A percentile compares a stretch with the other conserved stretches of the same genome.
Conservation (phyloP, 2,888 invertebrate species). For the Sphecodes monilicornis region DNA sequence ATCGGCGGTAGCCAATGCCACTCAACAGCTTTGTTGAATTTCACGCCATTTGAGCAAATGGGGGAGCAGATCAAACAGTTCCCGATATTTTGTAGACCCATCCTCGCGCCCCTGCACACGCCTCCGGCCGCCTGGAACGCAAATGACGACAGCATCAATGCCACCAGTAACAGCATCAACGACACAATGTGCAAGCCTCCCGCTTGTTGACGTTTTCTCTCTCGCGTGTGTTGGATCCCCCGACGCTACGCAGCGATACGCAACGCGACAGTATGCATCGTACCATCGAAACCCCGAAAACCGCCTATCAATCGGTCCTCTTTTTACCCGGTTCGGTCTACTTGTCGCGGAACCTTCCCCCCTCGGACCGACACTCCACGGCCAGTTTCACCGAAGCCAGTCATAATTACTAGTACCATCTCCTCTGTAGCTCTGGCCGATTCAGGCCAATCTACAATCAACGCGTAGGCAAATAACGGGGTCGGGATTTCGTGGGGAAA, state of each 20-base stretch:
- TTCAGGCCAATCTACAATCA: slow-evolving; percentile 77
- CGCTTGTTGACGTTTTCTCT: slow-evolving; percentile 41
- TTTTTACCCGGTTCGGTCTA: slow-evolving; percentile 20
- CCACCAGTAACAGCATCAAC: slow-evolving; percentile 34
- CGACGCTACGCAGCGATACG: neutral
- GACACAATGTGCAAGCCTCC: slow-evolving; percentile 36
- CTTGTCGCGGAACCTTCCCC: neutral
- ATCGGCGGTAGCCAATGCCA: slow-evolving; percentile 60
- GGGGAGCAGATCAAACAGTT: slow-evolving; percentile 79
- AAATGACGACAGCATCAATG: slow-evolving; percentile 43
- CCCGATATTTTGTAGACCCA: slow-evolving; percentile 76
- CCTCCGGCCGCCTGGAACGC: neutral
- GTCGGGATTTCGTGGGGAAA: slow-evolving; percentile 63
- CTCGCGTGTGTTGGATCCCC: neutral
- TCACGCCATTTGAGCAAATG: slow-evolving; percentile 81
- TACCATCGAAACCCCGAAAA: neutral
- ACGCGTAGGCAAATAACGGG: slow-evolving; percentile 72
- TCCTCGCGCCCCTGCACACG: slow-evolving; percentile 30
- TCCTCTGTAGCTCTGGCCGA: slow-evolving; percentile 36
- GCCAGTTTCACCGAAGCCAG: neutral
- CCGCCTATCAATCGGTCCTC: neutral
- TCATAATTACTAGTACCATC: slow-evolving; percentile 73
- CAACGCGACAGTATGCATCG: neutral
- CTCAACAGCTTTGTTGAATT: slow-evolving; percentile 82
- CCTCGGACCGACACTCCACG: neutral